Evolutionary conservation across 2,888 invertebrate species (phyloP).

Genomic region (Autographa pulchrina): DNA sequence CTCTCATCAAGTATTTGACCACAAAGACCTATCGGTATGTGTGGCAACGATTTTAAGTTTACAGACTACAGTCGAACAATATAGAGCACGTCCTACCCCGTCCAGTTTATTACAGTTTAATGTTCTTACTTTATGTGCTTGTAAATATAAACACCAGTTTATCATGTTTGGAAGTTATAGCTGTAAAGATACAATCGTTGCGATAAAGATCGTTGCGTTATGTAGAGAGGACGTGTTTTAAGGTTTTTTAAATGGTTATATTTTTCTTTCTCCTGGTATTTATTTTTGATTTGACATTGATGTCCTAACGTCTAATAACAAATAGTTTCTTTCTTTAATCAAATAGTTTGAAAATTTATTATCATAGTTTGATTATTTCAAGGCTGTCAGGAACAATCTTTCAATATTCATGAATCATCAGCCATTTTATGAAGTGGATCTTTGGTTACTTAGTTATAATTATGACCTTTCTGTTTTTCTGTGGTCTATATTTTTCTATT

Average conservation of each 20-base stretch:
- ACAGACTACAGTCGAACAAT: constrained; percentile 32
- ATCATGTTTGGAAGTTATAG: constrained; percentile 28
- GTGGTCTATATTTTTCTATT: too few species aligned
- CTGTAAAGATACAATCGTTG: constrained; percentile 15
- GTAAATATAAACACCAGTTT: constrained; percentile 48
- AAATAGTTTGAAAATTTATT: too few species aligned
- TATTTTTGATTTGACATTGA: too few species aligned
- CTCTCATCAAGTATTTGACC: background rate
- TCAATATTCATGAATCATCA: too few species aligned
- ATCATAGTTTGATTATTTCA: too few species aligned
- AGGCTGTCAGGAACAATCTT: too few species aligned
- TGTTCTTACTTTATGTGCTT: constrained; percentile 36
- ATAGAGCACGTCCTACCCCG: constrained; percentile 39
- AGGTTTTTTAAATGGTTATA: background rate
- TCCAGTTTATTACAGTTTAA: constrained; percentile 42
- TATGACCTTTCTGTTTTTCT: too few species aligned
- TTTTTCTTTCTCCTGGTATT: too few species aligned
- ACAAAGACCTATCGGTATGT: background rate
- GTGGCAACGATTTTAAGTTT: constrained; percentile 20
- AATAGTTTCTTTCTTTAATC: too few species aligned
- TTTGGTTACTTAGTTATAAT: too few species aligned
- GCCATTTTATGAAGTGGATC: too few species aligned
- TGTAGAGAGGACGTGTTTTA: background rate
- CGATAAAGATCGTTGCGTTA: constrained; percentile 12
- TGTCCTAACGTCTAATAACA: too few species aligned